Percentiles rank a stretch among this genome's conserved stretches.
Evolutionary conservation across 2,888 invertebrate genomes (phyloP).

Genomic region (Scaeva pyrastri): DNA sequence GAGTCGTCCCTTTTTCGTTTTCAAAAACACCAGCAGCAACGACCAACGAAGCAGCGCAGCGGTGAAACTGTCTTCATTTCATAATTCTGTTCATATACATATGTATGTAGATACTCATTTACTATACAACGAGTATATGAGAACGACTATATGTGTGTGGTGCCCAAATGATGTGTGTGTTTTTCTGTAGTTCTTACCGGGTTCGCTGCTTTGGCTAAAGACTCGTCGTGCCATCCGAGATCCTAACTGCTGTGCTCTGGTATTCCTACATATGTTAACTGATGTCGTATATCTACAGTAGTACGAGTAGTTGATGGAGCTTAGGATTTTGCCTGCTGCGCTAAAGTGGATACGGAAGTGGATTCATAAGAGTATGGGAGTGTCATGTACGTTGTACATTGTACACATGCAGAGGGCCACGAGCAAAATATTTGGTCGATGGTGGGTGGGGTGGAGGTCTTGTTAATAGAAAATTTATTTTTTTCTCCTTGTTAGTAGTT

Average conservation of each 20-base stretch:
- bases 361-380: conserved; percentile 20
- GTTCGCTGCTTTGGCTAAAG: background rate
- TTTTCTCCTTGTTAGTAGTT: conserved; percentile 6
- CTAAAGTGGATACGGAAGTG: conserved; percentile 20
- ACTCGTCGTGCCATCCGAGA: background rate
- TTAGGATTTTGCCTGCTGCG: conserved; percentile 22
- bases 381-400: too few relatives aligned
- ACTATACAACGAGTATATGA: too few relatives aligned
- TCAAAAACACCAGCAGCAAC: background rate
- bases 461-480: conserved; percentile 37
- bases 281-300: background rate
- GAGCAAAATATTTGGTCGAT: background rate
- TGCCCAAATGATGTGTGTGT: conserved; percentile 10
- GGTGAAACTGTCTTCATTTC: conserved; percentile 30
- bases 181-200: background rate
- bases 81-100: conserved; percentile 39
- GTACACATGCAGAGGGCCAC: conserved; percentile 18
- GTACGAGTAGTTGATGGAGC: conserved; percentile 17
- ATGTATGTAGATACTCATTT: background rate
- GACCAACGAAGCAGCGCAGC: background rate
- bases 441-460: background rate
- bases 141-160: too few relatives aligned
- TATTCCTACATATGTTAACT: background rate
- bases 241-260: background rate
- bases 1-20: conserved; percentile 15